Evolutionary conservation across 2,797 vertebrate species (phyloP), one percentile per base, ranked within the genome.

Genomic region (Balearica regulorum): DNA sequence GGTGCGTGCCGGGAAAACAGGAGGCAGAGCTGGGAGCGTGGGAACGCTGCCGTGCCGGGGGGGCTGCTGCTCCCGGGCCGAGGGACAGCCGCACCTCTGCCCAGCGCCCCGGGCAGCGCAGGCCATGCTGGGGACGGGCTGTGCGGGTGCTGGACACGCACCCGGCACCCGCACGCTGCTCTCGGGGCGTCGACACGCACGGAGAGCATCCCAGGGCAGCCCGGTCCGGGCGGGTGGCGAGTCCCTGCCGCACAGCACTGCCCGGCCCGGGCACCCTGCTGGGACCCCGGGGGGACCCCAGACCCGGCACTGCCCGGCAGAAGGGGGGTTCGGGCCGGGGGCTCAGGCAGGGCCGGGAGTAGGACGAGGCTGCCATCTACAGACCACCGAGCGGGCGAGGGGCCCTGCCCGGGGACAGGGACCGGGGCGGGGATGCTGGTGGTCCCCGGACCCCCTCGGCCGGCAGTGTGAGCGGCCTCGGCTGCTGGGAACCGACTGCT

Each of bases 161-260:
- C 35, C 41, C 33, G 2, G 46, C 8, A 1, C 65, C 49, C 57
- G 10, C 22, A 0, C 37, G 51, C 51, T 2, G 1, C 29, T 18
- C 11, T 19, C 11, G 3, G 61, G 71, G 31, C 17, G 44, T 26
- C 26, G 3, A 26, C 1, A 3, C 13, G 11, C 41, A 7, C 28
- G 16, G 82, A 7, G 61, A 41, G 31, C 43, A 44, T 8, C 37
- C 72, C 37, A 16, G 16, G 25, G 25, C 46, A 12, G 37, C 44
- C 31, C 44, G 7, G 35, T 5, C 54, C 4, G 15, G 41, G 60
- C 2, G 4, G 41, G 35, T 3, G 51, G 51, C 3, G 20, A 51
- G 71, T 17, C 37, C 44, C 51, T 20, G 39, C 57, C 18, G 2
- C 75, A 10, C 48, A 5, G 46, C 14, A 1, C 46, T 43, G 55